Evolutionary conservation across 2,797 vertebrate genomes (phyloP).

Genomic region (Austrolebias charrua): DNA sequence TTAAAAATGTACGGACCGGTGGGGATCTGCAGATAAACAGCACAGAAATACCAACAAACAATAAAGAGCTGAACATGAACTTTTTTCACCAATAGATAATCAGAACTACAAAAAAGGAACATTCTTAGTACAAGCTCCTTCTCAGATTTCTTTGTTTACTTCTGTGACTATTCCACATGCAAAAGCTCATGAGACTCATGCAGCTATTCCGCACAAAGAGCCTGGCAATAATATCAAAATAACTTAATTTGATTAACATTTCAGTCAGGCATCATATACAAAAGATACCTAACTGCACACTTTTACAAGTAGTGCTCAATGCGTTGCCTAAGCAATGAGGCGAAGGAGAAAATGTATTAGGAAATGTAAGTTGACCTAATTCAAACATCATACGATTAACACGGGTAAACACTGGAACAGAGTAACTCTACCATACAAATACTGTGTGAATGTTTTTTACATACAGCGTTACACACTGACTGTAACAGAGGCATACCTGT

Average conservation of each 20-base stretch:
- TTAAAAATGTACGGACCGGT: too few species aligned
- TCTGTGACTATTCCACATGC: not conserved
- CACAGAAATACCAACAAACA: too few species aligned
- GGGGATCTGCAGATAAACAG: too few species aligned
- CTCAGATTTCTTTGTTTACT: conserved; percentile 13
- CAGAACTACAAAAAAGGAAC: conserved; percentile 9
- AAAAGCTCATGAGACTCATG: conserved; percentile 14
- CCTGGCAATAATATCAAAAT: not conserved
- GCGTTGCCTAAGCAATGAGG: conserved; percentile 14
- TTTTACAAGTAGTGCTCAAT: not conserved
- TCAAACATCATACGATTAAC: conserved; percentile 3
- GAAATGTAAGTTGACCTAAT: conserved; percentile 20
- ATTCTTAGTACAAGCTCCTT: conserved; percentile 7
- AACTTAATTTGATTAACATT: not conserved
- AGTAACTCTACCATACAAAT: too few species aligned
- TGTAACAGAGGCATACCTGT: conserved; percentile 82
- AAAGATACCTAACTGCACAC: not conserved
- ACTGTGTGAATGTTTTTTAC: conserved; percentile 29
- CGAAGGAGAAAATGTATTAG: conserved; percentile 17
- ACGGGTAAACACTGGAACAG: conserved; percentile 21
- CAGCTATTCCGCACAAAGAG: conserved; percentile 6
- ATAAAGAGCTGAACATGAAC: too few species aligned
- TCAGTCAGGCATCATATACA: conserved; percentile 2
- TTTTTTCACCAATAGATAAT: conserved; percentile 12
- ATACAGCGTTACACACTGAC: conserved; percentile 10